A percentile compares a stretch with the other conserved stretches of the same genome.
Conservation (phyloP, 2,113 vertebrate species). For the Varanus salvator region DNA sequence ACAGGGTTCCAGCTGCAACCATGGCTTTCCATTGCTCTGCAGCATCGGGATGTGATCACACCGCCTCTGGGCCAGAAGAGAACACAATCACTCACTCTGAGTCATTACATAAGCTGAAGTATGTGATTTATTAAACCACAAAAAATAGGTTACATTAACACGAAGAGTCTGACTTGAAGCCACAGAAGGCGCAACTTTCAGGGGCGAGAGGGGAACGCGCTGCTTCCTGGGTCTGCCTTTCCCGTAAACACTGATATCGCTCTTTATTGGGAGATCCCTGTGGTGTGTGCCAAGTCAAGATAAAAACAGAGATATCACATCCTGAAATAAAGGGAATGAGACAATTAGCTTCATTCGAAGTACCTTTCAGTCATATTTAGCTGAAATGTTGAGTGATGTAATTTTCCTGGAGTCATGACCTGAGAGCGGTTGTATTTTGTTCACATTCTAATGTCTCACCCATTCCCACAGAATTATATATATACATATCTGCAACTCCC, state of each 20-base stretch:
- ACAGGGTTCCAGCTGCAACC: slow-evolving; percentile 66
- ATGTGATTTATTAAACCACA: slow-evolving; percentile 78
- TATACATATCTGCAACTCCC: neutral
- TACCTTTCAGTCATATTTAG: slow-evolving; percentile 47
- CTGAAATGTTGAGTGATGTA: slow-evolving; percentile 48
- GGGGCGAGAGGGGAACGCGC: slow-evolving; percentile 58
- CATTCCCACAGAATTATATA: slow-evolving; percentile 47
- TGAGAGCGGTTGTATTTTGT: slow-evolving; percentile 43
- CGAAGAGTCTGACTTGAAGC: slow-evolving; percentile 68
- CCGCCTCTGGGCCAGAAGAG: slow-evolving; percentile 67
- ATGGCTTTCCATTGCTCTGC: slow-evolving; percentile 68
- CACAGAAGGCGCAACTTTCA: slow-evolving; percentile 58
- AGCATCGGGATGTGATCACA: slow-evolving; percentile 69
- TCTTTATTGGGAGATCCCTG: slow-evolving; percentile 43
- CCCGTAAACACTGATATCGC: slow-evolving; percentile 54
- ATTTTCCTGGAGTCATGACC: slow-evolving; percentile 42
- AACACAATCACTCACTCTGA: slow-evolving; percentile 77
- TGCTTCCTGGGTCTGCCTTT: slow-evolving; percentile 59
- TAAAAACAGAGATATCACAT: slow-evolving; percentile 24
- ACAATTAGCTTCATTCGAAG: slow-evolving; percentile 43
- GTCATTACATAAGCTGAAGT: slow-evolving; percentile 76
- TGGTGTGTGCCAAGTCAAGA: slow-evolving; percentile 46
- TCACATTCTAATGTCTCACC: slow-evolving; percentile 54
- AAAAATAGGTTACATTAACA: slow-evolving; percentile 69
- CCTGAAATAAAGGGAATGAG: neutral